Conservation (phyloP, 2,797 vertebrate species). For the Sebastes cheni region DNA sequence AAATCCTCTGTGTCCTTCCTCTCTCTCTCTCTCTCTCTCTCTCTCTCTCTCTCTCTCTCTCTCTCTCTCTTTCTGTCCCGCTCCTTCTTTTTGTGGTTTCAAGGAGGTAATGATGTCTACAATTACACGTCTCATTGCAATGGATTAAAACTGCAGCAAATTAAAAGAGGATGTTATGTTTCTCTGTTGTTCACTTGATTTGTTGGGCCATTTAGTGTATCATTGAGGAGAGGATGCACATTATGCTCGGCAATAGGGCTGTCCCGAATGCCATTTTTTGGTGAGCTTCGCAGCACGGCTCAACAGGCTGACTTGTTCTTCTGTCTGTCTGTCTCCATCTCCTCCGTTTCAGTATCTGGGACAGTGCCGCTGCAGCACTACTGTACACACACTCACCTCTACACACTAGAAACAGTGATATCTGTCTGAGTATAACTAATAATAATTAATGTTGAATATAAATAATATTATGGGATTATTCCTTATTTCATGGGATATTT, state of each 20-base stretch:
- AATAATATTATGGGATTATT: not conserved
- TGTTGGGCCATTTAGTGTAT: slow-evolving; percentile 13
- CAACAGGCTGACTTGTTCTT: not conserved
- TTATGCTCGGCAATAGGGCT: not conserved
- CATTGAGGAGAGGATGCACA: not conserved
- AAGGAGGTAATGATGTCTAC: slow-evolving; percentile 20
- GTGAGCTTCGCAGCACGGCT: not conserved
- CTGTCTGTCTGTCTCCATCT: too few species aligned
- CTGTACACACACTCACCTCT: not conserved
- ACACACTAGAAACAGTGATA: not conserved
- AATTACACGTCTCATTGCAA: slow-evolving; percentile 25
- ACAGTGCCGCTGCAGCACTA: not conserved
- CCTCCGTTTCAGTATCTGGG: too few species aligned
- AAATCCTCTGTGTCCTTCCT: too few species aligned
- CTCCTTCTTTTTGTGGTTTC: not conserved
- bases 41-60: not conserved
- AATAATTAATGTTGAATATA: not conserved
- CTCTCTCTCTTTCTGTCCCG: too few species aligned
- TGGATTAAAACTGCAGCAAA: slow-evolving; percentile 34
- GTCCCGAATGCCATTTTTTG: too few species aligned
- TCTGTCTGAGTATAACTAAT: not conserved
- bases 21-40: too few species aligned
- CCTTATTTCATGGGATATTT: too few species aligned
- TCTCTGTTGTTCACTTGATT: slow-evolving; percentile 29
- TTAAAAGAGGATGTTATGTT: slow-evolving; percentile 10